Conservation (phyloP, 2,797 vertebrate species). For the Paramormyrops hopkinsi region DNA sequence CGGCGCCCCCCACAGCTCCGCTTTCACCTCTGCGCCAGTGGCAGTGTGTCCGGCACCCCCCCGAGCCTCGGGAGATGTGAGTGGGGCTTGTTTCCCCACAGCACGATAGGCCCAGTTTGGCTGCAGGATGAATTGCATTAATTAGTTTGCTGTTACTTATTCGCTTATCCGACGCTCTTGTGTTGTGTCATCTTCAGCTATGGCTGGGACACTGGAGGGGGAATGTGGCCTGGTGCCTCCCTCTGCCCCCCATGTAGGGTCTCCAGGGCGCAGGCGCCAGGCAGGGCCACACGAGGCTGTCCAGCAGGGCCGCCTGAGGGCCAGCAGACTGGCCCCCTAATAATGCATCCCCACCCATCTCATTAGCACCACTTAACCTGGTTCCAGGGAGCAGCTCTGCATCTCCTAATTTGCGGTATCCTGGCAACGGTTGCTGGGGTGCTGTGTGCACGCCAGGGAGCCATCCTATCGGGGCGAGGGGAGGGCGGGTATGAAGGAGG, state of each 20-base stretch:
- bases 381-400: slow-evolving; percentile 24
- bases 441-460: not conserved
- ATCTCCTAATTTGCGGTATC: slow-evolving; percentile 32
- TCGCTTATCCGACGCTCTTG: not conserved
- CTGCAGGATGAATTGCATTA: not conserved
- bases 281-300: not conserved
- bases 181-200: not conserved
- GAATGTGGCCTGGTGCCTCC: not conserved
- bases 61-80: not conserved
- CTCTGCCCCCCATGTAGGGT: not conserved
- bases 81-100: not conserved
- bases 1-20: not conserved
- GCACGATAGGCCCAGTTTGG: not conserved
- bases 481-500: not conserved
- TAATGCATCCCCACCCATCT: slow-evolving; percentile 38
- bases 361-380: slow-evolving; percentile 36
- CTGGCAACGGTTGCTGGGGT: slow-evolving; percentile 40
- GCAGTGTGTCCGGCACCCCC: not conserved
- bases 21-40: not conserved
- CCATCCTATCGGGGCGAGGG: not conserved
- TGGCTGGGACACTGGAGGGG: not conserved
- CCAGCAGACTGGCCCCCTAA: slow-evolving; percentile 20
- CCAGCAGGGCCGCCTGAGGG: not conserved
- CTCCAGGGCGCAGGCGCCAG: not conserved
- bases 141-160: not conserved